These are phyloP conservation scores for Betta splendens DNA, from an alignment of 2,797 vertebrate genomes.

Conservation along the genomic window DNA sequence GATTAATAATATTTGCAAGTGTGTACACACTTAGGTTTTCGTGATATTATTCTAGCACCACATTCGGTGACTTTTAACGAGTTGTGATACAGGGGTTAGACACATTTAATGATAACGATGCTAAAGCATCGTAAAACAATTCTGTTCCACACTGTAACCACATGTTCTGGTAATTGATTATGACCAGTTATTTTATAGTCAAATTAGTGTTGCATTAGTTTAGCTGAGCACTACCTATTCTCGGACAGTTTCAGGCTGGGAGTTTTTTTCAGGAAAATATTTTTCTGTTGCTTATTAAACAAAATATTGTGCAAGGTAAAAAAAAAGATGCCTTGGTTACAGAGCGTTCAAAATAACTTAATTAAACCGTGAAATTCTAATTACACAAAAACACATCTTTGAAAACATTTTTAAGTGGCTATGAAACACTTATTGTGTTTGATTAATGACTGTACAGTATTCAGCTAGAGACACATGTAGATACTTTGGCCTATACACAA, in stretches of 20 bases:
- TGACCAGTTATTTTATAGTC: background rate
- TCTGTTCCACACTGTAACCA: background rate
- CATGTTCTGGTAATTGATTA: background rate
- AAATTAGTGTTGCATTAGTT: background rate
- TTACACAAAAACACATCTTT: too few relatives aligned
- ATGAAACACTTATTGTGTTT: fast-evolving
- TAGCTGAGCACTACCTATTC: background rate
- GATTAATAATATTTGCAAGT: background rate
- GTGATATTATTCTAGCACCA: background rate
- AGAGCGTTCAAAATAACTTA: background rate
- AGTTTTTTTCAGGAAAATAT: background rate
- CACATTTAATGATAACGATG: background rate
- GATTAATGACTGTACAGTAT: background rate
- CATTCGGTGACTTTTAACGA: background rate
- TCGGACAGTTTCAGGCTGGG: background rate
- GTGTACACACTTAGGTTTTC: background rate
- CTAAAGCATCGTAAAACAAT: background rate
- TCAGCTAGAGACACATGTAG: background rate
- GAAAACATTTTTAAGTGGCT: too few relatives aligned
- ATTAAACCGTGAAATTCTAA: too few relatives aligned
- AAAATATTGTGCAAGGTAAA: background rate
- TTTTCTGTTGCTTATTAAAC: background rate
- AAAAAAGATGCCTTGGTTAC: background rate
- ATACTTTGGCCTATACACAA: background rate
- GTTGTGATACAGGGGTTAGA: background rate